Percentiles rank a stretch among this genome's conserved stretches.
Evolutionary conservation across 2,113 vertebrate genomes (phyloP).

Genomic region (Gasterosteus nipponicus): DNA sequence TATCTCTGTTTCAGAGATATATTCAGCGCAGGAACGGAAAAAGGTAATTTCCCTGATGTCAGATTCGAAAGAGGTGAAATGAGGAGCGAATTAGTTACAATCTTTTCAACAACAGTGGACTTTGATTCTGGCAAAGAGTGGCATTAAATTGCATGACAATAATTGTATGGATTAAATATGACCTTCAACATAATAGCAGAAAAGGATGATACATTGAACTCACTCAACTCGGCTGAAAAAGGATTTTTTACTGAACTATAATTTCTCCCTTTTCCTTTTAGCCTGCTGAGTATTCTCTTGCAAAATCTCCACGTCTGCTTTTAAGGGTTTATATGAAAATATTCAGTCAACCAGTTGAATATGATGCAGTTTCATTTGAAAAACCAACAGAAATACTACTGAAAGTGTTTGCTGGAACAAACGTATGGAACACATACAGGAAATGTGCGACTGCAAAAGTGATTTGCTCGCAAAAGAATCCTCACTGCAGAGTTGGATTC

Average conservation of each 20-base stretch:
- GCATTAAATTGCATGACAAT: slow-evolving; percentile 60
- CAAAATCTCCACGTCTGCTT: slow-evolving; percentile 6
- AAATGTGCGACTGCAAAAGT: slow-evolving; percentile 21
- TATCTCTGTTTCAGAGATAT: slow-evolving; percentile 43
- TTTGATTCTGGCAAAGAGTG: slow-evolving; percentile 31
- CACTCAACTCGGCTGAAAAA: slow-evolving; percentile 10
- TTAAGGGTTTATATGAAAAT: background rate
- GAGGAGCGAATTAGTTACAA: slow-evolving; percentile 18
- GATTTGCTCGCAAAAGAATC: slow-evolving; percentile 12
- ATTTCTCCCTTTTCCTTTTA: slow-evolving; percentile 7
- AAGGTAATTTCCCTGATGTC: slow-evolving; percentile 55
- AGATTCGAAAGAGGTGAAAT: slow-evolving; percentile 33
- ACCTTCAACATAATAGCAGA: slow-evolving; percentile 61
- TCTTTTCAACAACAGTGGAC: slow-evolving; percentile 18
- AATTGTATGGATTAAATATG: slow-evolving; percentile 72
- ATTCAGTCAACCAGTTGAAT: background rate
- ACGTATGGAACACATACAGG: too few relatives aligned
- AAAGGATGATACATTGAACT: slow-evolving; percentile 18
- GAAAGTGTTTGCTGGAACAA: slow-evolving; percentile 20
- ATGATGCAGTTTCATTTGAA: background rate
- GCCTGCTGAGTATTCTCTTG: background rate
- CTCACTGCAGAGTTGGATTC: slow-evolving; percentile 1
- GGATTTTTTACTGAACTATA: background rate
- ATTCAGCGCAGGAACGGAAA: slow-evolving; percentile 43
- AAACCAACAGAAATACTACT: slow-evolving; percentile 3